Base-by-base conservation (phyloP, 2,888 invertebrate genomes). In the Resseliella maxima region DNA sequence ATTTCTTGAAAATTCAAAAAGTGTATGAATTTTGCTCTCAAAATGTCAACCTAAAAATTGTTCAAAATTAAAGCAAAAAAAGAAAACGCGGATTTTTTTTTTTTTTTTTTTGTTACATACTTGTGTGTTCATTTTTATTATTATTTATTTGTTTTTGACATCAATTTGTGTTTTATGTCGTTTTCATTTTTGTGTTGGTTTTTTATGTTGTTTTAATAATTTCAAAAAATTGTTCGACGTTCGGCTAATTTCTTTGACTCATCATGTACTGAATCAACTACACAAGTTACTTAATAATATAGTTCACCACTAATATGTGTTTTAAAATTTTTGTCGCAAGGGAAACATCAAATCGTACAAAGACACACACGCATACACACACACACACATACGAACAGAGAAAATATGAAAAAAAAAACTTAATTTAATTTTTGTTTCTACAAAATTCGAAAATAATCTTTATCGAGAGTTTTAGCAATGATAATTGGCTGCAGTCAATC, bases 121-220 rank as follows among this genome's bases (percentile, higher is more conserved):
- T 72, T 72, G 72, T 72, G 72, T 72, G 31, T 72, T 72, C 35
- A 72, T 31, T 72, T 72, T 59, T 59, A 59, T 59, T 59, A 59
- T 59, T n/a, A 24, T 59, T 50, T 50, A 50, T 31, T 72, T 72
- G 35, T 35, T 72, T 31, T 72, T 72, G 72, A 72, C 72, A 72
- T 72, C 31, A 27, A 72, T 72, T 72, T 72, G 72, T 72, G 12
- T 50, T 72, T 35, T 72, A 35, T 72, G 72, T 72, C 72, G 72
- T 59, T n/a, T n/a, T n/a, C n/a, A n/a, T 59, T 72, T 72, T 72
- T 59, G 59, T 24, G 72, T 72, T 72, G 72, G 5, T 59, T 10
- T 50, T 50, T 10, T 50, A 18, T 50, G 10, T 50, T 50, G 59
- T 35, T 72, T 72, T 72, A 35, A 72, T 31, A 31, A 72, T 31